phyloP scores from a whole-genome alignment of 2,113 vertebrate species.

The Chaenogobius annularis region DNA sequence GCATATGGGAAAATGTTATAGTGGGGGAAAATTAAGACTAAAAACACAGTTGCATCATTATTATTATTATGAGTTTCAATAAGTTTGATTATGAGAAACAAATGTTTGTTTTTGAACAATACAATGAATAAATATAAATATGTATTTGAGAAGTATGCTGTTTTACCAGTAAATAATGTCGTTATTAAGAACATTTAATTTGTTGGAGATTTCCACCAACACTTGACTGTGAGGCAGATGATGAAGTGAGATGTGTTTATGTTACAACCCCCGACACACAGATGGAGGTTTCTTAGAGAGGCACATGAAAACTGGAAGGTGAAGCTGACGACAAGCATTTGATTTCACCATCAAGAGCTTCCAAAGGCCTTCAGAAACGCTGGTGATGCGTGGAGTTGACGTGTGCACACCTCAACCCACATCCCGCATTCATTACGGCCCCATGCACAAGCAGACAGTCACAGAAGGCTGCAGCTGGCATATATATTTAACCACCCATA shows the following conservation, averaged over 20 bases:
- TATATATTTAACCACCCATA: slow-evolving; percentile 68
- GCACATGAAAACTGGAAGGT: slow-evolving; percentile 24
- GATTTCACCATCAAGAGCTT: slow-evolving; percentile 53
- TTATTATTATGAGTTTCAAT: too few species aligned
- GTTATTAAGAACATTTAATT: neutral
- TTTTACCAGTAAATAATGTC: neutral
- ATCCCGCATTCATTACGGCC: slow-evolving; percentile 48
- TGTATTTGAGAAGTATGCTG: neutral
- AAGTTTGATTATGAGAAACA: too few species aligned
- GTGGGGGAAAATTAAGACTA: neutral
- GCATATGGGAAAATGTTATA: neutral
- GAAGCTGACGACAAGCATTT: slow-evolving; percentile 24
- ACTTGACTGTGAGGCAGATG: slow-evolving; percentile 23
- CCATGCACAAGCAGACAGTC: slow-evolving; percentile 37
- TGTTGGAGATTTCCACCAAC: neutral
- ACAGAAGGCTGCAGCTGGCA: slow-evolving; percentile 56
- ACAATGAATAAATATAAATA: too few species aligned
- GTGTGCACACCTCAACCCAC: slow-evolving; percentile 34
- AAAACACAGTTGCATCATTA: too few species aligned
- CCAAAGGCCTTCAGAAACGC: slow-evolving; percentile 41
- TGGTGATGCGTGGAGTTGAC: slow-evolving; percentile 37
- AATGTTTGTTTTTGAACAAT: too few species aligned
- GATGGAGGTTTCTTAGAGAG: slow-evolving; percentile 34
- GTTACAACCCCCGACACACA: slow-evolving; percentile 14
- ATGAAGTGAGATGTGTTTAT: slow-evolving; percentile 12